Evolutionary conservation across 2,113 vertebrate species (phyloP).

Genomic region (Barbus barbus): DNA sequence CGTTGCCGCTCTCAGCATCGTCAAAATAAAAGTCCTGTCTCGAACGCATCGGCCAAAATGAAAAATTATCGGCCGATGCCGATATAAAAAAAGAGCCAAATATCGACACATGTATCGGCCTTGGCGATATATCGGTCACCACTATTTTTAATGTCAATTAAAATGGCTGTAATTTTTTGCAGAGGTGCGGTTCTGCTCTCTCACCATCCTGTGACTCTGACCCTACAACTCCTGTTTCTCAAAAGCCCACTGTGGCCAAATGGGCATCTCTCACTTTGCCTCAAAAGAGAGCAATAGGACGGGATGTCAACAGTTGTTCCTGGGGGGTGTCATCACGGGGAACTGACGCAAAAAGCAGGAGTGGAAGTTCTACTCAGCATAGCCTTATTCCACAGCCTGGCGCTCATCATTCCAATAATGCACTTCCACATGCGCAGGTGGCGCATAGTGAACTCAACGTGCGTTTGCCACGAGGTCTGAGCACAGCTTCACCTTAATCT

Average conservation of each 20-base stretch:
- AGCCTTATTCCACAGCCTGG: slow-evolving; percentile 51
- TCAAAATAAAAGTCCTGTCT: no score
- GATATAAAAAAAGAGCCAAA: no score
- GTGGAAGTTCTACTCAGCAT: slow-evolving; percentile 51
- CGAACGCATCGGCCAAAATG: no score
- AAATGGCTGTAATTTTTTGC: slow-evolving; percentile 17
- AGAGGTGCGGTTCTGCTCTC: slow-evolving; percentile 64
- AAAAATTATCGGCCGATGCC: no score
- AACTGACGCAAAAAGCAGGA: slow-evolving; percentile 56
- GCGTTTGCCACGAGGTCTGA: slow-evolving; percentile 77
- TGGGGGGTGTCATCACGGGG: slow-evolving; percentile 57
- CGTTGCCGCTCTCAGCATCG: no score
- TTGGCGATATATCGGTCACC: no score
- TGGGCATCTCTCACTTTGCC: slow-evolving; percentile 73
- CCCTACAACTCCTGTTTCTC: slow-evolving; percentile 54
- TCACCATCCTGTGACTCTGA: slow-evolving; percentile 57
- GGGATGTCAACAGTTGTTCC: slow-evolving; percentile 49
- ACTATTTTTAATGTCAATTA: background rate
- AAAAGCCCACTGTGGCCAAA: slow-evolving; percentile 70
- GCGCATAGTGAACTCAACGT: slow-evolving; percentile 81
- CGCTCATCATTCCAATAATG: slow-evolving; percentile 51
- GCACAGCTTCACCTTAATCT: background rate
- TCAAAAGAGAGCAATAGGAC: slow-evolving; percentile 65
- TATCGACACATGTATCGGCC: no score
- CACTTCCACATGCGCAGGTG: slow-evolving; percentile 73